phyloP scores from a whole-genome alignment of 2,113 vertebrate genomes.

The Crocuta crocuta region DNA sequence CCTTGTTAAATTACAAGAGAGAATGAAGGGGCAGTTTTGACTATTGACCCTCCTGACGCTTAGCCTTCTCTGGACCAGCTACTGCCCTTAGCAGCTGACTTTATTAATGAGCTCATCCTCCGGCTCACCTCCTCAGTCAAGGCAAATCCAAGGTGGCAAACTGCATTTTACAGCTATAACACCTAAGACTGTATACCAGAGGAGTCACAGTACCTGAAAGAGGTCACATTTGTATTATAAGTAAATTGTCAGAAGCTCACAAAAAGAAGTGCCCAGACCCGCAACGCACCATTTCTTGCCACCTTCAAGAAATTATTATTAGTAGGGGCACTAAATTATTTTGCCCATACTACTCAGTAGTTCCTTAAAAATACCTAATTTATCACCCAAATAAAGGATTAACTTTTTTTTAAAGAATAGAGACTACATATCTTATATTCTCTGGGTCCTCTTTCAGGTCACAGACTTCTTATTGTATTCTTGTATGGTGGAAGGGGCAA shows the following conservation, averaged over 20 bases:
- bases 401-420: background rate
- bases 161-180: constrained; percentile 28
- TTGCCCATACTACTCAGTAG: background rate
- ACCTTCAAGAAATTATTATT: background rate
- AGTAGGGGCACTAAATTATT: background rate
- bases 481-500: background rate
- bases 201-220: background rate
- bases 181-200: constrained; percentile 9
- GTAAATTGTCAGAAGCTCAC: background rate
- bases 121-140: constrained; percentile 11
- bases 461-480: too few species aligned
- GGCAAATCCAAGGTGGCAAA: constrained; percentile 29
- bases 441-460: background rate
- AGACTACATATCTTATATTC: constrained; percentile 15
- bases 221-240: background rate
- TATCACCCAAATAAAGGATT: background rate
- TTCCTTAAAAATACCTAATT: background rate
- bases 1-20: background rate
- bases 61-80: background rate
- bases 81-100: background rate
- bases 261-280: constrained; percentile 19
- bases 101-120: constrained; percentile 39
- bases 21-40: constrained; percentile 14
- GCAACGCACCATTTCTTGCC: background rate
- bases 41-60: background rate